These are phyloP conservation scores for Ernsta delagoae DNA, from an alignment of 2,888 invertebrate species.

Conservation along the genomic window DNA sequence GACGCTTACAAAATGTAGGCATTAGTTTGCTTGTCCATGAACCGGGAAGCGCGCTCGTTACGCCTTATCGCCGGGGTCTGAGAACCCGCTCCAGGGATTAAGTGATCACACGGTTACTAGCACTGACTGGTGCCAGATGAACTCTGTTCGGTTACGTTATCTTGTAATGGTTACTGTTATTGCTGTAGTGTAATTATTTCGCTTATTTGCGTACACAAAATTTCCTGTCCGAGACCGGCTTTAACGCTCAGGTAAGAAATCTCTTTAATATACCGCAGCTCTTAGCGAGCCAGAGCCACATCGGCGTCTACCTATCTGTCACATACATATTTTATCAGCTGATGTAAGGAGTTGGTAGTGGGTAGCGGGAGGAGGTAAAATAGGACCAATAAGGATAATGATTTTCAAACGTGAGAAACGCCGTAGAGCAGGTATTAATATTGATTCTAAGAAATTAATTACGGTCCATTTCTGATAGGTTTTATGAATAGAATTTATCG, in stretches of 20 bases:
- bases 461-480: too few species aligned
- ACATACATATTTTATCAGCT: background rate
- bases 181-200: slow-evolving; percentile 6
- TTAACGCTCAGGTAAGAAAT: background rate
- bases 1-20: slow-evolving; percentile 9
- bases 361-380: background rate
- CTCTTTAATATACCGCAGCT: background rate
- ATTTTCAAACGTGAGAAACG: background rate
- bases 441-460: too few species aligned
- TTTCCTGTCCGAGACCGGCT: background rate
- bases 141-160: background rate
- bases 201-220: background rate
- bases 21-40: slow-evolving; percentile 12
- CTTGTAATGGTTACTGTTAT: slow-evolving; percentile 4
- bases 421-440: too few species aligned
- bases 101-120: slow-evolving; percentile 5
- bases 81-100: slow-evolving; percentile 6
- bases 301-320: background rate
- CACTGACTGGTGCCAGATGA: background rate
- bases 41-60: slow-evolving; percentile 1
- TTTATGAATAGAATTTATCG: too few species aligned
- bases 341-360: background rate
- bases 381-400: slow-evolving; percentile 1
- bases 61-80: slow-evolving; percentile 10
- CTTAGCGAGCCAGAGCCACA: background rate